Base-by-base conservation (phyloP, 23 tunicate species). In the Trididemnum nubilum region DNA sequence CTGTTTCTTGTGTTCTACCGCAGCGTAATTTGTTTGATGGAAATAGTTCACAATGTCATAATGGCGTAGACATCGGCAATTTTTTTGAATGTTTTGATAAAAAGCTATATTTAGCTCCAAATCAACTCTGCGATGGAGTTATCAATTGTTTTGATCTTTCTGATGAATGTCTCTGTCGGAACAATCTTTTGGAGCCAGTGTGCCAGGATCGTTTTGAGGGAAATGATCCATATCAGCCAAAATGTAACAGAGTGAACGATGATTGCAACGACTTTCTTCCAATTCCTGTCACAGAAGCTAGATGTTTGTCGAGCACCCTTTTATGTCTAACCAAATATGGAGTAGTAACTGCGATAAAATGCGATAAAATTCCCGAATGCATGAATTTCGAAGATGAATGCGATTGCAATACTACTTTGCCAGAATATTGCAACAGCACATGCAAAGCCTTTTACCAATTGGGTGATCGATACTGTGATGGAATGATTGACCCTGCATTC, bases 381-480 rank as follows among this genome's bases (percentile, higher is more conserved):
- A 36, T 2, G 7, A 28, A 73, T 26, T 26, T 73, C 5, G 24
- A 5, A n/a, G 79, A 73, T 28, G 79, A 73, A 39, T 73, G 79
- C 30, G 12, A 31, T 35, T 70, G 37, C 44, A 12, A 59, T 39
- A 28, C 26, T 4, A 24, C 19, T 9, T 9, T 9, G 2, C 79
- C 79, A 37, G 24, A 23, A 21, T 73, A 19, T 73, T 73, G 79
- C 24, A 19, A 73, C 33, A 5, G 38, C 59, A 73, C 23, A 7
- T 73, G 79, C 34, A 23, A 73, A 5, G 25, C 9, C 9, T 38
- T 37, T 49, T 40, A 36, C 38, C 31, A 5, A 9, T 5, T 73
- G 12, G 79, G 79, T 9, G 79, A 73, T 24, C 79, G 79, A 12
- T 73, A 73, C 26, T 73, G 79, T 29, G 33, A 73, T 34, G 79